Evolutionary conservation across 1,140 invertebrate genomes (phyloP).

Genomic region (Thereuonema tuberculata): DNA sequence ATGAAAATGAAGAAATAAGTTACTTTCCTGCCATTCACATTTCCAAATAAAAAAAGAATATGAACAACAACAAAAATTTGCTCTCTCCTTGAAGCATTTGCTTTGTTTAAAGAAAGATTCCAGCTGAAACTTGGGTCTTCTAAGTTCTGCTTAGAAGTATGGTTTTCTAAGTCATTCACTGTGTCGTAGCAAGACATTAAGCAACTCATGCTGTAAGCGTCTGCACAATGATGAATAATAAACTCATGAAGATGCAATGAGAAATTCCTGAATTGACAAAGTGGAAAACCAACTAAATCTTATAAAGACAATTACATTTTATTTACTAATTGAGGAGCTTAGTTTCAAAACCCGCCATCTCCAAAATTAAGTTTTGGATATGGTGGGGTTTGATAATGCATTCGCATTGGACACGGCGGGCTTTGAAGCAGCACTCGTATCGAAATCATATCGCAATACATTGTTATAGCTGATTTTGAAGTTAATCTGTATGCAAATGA

Average conservation of each 20-base stretch:
- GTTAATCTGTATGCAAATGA: too few relatives aligned
- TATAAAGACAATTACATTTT: not conserved
- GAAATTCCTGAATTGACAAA: not conserved
- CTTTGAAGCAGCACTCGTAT: too few relatives aligned
- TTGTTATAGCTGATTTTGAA: too few relatives aligned
- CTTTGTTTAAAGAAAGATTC: not conserved
- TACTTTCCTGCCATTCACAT: not conserved
- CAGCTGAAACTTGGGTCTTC: not conserved
- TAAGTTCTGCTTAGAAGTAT: not conserved
- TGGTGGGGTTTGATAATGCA: too few relatives aligned
- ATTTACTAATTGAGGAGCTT: too few relatives aligned
- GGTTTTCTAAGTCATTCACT: not conserved
- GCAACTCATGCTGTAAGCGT: not conserved
- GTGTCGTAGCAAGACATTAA: not conserved
- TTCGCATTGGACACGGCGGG: too few relatives aligned
- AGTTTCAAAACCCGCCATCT: too few relatives aligned
- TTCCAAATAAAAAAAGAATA: not conserved
- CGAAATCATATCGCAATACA: too few relatives aligned
- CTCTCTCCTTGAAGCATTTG: not conserved
- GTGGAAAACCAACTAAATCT: not conserved
- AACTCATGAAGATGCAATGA: not conserved
- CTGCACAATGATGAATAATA: not conserved
- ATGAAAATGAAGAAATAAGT: not conserved
- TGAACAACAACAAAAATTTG: not conserved
- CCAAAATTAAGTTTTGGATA: too few relatives aligned